These are phyloP conservation scores for Parapsyche elsis DNA, from an alignment of 1,140 invertebrate genomes.

Conservation along the genomic window DNA sequence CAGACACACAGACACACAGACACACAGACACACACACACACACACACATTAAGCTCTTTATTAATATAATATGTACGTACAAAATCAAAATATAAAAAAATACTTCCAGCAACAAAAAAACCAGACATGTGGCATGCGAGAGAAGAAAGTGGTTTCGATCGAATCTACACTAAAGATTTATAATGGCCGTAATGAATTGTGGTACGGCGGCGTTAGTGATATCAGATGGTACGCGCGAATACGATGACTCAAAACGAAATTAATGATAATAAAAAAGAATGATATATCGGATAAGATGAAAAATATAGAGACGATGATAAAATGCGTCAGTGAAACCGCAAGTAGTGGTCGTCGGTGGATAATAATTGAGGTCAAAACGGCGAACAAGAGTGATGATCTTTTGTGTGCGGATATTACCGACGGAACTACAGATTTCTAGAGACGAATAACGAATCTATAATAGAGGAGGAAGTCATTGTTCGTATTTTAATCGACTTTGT, in stretches of 20 bases:
- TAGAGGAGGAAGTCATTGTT: too few species aligned
- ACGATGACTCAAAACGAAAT: neutral
- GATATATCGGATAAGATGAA: neutral
- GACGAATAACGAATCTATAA: too few species aligned
- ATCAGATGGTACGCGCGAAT: slow-evolving; percentile 14
- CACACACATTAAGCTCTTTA: too few species aligned
- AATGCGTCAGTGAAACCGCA: slow-evolving; percentile 7
- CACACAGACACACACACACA: too few species aligned
- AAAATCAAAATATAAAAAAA: too few species aligned
- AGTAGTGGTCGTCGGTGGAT: neutral
- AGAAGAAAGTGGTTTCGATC: slow-evolving; percentile 27
- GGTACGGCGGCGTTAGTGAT: neutral
- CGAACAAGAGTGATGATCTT: neutral
- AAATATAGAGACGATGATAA: neutral
- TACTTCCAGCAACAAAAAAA: neutral
- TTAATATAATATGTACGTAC: too few species aligned
- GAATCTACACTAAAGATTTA: neutral
- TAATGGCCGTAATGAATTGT: slow-evolving; percentile 6
- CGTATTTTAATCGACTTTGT: too few species aligned
- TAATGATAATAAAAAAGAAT: neutral
- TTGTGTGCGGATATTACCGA: too few species aligned
- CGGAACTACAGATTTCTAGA: too few species aligned
- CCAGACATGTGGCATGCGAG: slow-evolving; percentile 5
- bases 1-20: too few species aligned
- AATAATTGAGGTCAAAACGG: neutral